These are phyloP conservation scores for Noctua janthe DNA, from an alignment of 2,888 invertebrate species.

Conservation along the genomic window DNA sequence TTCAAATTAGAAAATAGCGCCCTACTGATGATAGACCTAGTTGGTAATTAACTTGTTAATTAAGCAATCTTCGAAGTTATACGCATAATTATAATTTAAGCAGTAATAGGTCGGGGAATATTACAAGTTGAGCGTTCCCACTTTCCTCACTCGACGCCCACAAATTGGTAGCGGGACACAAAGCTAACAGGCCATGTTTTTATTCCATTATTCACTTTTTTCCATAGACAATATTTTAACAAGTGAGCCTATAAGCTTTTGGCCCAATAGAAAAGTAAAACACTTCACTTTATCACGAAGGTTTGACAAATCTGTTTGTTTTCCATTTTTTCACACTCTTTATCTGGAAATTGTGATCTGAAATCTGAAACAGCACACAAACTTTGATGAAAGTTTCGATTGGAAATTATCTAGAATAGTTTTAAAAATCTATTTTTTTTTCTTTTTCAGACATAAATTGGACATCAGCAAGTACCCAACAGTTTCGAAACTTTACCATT, in stretches of 20 bases:
- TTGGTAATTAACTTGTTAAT: slow-evolving; percentile 23
- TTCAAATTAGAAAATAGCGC: neutral
- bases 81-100: slow-evolving; percentile 43
- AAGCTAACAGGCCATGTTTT: slow-evolving; percentile 58
- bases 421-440: neutral
- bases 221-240: slow-evolving; percentile 45
- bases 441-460: slow-evolving; percentile 79
- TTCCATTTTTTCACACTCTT: slow-evolving; percentile 42
- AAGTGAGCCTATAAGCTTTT: slow-evolving; percentile 34
- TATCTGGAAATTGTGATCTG: slow-evolving; percentile 30
- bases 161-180: slow-evolving; percentile 10
- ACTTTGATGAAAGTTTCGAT: slow-evolving; percentile 33
- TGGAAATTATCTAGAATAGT: slow-evolving; percentile 9
- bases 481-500: slow-evolving; percentile 78
- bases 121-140: slow-evolving; percentile 23
- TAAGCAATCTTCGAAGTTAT: slow-evolving; percentile 24
- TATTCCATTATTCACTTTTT: slow-evolving; percentile 54
- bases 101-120: slow-evolving; percentile 15
- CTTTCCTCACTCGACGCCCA: neutral
- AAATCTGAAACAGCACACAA: slow-evolving; percentile 8
- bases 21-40: slow-evolving; percentile 4
- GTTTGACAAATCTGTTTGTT: slow-evolving; percentile 49
- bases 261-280: slow-evolving; percentile 43
- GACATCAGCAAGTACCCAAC: slow-evolving; percentile 79
- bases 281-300: slow-evolving; percentile 33